These are phyloP conservation scores for Diabrotica virgifera DNA, from an alignment of 1,140 invertebrate genomes.

Conservation along the genomic window DNA sequence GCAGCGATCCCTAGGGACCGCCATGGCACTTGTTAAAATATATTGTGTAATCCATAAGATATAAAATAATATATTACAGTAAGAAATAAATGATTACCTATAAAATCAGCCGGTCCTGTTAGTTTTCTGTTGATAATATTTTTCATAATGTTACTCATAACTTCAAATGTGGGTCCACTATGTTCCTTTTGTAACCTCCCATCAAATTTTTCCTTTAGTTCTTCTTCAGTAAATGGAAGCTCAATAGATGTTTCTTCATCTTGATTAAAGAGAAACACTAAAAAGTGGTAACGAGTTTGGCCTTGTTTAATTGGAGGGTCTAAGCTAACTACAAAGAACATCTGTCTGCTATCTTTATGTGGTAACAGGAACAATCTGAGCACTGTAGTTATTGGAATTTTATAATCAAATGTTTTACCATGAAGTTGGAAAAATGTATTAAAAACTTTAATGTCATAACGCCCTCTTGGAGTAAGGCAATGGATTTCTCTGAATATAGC, in stretches of 20 bases:
- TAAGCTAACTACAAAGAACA: constrained; percentile 97
- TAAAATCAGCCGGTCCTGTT: constrained; percentile 89
- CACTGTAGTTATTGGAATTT: constrained; percentile 96
- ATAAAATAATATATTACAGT: no score
- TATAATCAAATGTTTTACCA: constrained; percentile 99
- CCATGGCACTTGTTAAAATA: no score
- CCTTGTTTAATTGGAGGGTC: constrained; percentile 99
- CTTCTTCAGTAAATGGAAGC: constrained; percentile 85
- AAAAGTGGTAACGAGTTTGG: constrained; percentile 94
- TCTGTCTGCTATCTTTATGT: constrained; percentile 96
- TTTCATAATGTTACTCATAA: constrained; percentile 95
- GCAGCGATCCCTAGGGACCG: no score
- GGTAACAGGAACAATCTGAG: constrained; percentile 91
- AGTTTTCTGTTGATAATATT: constrained; percentile 92
- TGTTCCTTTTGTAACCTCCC: constrained; percentile 90
- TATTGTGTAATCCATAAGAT: no score
- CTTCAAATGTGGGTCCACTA: constrained; percentile 91
- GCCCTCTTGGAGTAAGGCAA: constrained; percentile 97
- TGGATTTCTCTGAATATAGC: constrained; percentile 96
- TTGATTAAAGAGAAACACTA: constrained; percentile 91
- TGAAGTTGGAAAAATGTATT: constrained; percentile 97
- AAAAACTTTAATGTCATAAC: constrained; percentile 99
- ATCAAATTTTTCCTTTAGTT: constrained; percentile 92
- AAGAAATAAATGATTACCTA: constrained; percentile 52
- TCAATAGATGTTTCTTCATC: constrained; percentile 95